Evolutionary conservation across 2,797 vertebrate genomes (phyloP), one percentile per base, ranked within the genome.

Genomic region (Delichon dasypus): DNA sequence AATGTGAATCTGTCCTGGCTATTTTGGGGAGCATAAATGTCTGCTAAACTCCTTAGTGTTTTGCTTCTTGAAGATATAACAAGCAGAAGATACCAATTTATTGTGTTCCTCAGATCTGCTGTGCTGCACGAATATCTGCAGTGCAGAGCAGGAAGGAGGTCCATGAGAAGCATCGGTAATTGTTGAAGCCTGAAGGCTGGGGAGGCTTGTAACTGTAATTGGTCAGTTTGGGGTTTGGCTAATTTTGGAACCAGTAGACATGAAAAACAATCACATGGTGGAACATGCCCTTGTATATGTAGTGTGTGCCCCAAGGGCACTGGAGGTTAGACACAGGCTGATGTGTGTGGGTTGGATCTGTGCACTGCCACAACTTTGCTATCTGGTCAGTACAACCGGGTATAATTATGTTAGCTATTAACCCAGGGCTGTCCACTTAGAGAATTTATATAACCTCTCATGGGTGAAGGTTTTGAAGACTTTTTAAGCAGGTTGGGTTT

Each of bases 81-180:
- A 54, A 85, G 61, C 68, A 83, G 72, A 93, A 89, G 68, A 62
- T 93, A 68, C 76, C 32, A n/a, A 86, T 89, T 92, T 88, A 68
- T 66, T 73, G 47, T 50, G 45, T 83, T 48, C 36, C 54, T 89
- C 47, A 38, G 90, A 89, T 73, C 51, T 16, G 58, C 42, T 54
- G 72, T 53, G 85, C 82, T 89, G 62, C 75, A 76, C 44, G 80
- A 64, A 62, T 44, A 93, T 68, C 89, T 61, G 85, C 85, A 81
- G 55, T 81, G 78, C 83, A 84, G 88, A 79, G 66, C 2, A 1
- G 62, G 54, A 68, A 29, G 61, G 38, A 74, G 19, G 44, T 62
- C 73, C 8, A 3, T 2, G 9, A 92, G 73, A 47, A 83, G 44
- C 72, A 32, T 8, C n/a, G 30, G 51, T 84, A 86, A 90, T 40